Conservation (phyloP, 2,888 invertebrate species). For the Synanthedon myopaeformis region DNA sequence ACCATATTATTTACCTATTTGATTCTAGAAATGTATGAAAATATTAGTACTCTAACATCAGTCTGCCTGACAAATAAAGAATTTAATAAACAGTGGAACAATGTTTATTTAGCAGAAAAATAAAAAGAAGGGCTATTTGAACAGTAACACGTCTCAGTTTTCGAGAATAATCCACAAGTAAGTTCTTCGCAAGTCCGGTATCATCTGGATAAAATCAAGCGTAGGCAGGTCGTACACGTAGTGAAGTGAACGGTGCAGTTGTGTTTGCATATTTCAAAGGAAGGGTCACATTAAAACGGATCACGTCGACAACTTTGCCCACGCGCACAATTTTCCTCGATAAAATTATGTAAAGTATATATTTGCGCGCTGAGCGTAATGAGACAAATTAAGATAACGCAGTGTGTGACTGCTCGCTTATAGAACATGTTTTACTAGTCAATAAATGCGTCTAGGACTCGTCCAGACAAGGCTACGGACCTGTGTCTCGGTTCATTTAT, state of each 20-base stretch:
- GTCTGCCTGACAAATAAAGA: background rate
- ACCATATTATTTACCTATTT: too few relatives aligned
- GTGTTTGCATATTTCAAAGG: conserved; percentile 48
- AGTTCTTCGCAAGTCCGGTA: conserved; percentile 9
- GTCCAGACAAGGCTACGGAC: conserved; percentile 30
- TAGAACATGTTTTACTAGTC: conserved; percentile 43
- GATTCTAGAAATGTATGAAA: background rate
- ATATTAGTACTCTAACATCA: background rate
- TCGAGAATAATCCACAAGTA: background rate
- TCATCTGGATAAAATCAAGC: conserved; percentile 1
- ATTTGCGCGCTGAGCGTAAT: conserved; percentile 50
- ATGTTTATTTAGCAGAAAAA: too few relatives aligned
- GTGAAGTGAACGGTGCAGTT: conserved; percentile 13
- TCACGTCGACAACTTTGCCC: conserved; percentile 39
- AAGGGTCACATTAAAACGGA: conserved; percentile 46
- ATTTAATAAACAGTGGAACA: background rate
- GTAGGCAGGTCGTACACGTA: conserved; percentile 4
- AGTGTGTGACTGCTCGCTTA: conserved; percentile 18
- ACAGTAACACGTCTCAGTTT: background rate
- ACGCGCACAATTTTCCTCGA: conserved; percentile 58
- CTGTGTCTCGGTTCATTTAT: background rate
- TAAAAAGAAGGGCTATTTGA: too few relatives aligned
- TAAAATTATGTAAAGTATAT: conserved; percentile 61
- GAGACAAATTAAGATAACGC: conserved; percentile 58
- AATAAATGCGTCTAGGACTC: conserved; percentile 43